Percentiles rank a stretch among this genome's conserved stretches.
These are phyloP conservation scores for Himalopsyche anomala DNA, from an alignment of 2,888 invertebrate species.

Conservation along the genomic window DNA sequence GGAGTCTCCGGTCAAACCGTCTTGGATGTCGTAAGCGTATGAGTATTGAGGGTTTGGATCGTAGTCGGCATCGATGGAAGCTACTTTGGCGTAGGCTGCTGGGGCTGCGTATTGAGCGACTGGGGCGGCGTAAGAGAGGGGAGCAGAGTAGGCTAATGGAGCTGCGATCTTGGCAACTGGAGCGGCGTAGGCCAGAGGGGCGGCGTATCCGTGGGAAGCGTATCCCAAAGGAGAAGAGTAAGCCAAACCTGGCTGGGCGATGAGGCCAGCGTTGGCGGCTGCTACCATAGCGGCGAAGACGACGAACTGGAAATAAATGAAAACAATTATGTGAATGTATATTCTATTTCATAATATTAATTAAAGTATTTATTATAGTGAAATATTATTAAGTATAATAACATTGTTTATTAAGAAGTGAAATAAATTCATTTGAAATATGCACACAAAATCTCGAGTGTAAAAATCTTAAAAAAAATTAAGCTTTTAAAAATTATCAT, in stretches of 20 bases:
- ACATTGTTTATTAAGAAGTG: too few relatives aligned
- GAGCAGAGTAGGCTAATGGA: conserved; percentile 63
- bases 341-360: background rate
- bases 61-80: conserved; percentile 53
- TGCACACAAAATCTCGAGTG: too few relatives aligned
- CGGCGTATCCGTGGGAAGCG: conserved; percentile 55
- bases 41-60: conserved; percentile 42
- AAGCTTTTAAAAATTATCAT: background rate
- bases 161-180: background rate
- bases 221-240: conserved; percentile 63
- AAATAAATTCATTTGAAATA: too few relatives aligned
- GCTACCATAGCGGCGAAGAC: conserved; percentile 60
- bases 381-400: background rate
- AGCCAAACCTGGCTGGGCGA: conserved; percentile 56
- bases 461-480: too few relatives aligned
- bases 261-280: conserved; percentile 58
- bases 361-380: background rate
- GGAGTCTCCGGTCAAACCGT: conserved; percentile 75
- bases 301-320: conserved; percentile 55
- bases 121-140: conserved; percentile 54
- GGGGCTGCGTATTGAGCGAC: conserved; percentile 36
- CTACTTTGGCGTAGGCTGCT: conserved; percentile 43
- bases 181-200: conserved; percentile 66
- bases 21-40: conserved; percentile 70
- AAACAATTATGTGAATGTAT: background rate